Evolutionary conservation across 1,140 invertebrate species (phyloP), one percentile per base, ranked within the genome.

Genomic region (Dinoponera quadriceps): DNA sequence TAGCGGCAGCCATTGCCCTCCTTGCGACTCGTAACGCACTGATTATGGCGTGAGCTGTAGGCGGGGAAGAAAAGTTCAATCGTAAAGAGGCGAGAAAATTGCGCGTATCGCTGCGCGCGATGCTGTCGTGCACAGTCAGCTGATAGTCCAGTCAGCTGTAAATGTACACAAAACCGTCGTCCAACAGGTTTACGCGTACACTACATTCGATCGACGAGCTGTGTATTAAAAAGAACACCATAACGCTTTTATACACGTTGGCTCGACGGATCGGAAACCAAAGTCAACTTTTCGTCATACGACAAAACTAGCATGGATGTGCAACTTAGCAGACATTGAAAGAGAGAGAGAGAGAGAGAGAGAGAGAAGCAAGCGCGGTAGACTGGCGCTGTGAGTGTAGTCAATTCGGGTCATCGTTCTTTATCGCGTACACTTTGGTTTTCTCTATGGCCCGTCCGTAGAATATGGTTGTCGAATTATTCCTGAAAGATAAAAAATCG

Each of bases 371-470:
- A 78, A 66, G 71, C 68, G 71, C 59, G n/a, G 22, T 51, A 59
- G 62, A 22, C 73, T 51, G 55, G n/a, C 60, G 74, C 77, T 81
- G 82, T 57, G 49, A 84, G 85, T 90, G 80, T 89, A 90, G 87
- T 87, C 91, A 88, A 90, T 91, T 91, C 89, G 82, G 90, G 90
- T 89, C 91, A 90, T 85, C 88, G 88, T 90, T 88, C 88, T 73
- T 86, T 69, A 71, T 85, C 69, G 74, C 65, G 62, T 69, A 82
- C 83, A 65, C 73, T 88, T 80, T n/a, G n/a, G 78, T 85, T 86
- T 88, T 87, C 78, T 54, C 33, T 27, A 54, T 57, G 38, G 0
- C 57, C 29, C 68, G 71, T 20, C 74, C 68, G 74, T 38, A 29
- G 9, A 11, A 44, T 16, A 20, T 9, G 13, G 27, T 18, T 54